Evolutionary conservation across 2,888 invertebrate genomes (phyloP), one percentile per base, ranked within the genome.

Genomic region (Nebria brevicollis): DNA sequence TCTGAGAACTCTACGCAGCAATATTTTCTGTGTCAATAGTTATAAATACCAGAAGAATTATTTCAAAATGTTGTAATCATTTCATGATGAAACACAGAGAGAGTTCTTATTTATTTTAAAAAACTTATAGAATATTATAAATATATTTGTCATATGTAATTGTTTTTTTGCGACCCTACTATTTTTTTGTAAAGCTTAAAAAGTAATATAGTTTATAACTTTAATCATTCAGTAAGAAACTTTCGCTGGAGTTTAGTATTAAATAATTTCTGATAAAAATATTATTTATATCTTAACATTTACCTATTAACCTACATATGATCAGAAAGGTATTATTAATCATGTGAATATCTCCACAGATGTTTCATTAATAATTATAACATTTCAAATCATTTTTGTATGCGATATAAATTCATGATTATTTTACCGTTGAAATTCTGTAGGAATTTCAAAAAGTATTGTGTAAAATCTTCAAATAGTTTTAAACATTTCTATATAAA

Each of bases 1-100:
- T 15, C 25, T 70, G 70, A 34, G 70, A 70, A 70, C 70, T 54
- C 4, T 34, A 70, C 70, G n/a, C 15, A 5, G 15, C 25, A 70
- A 26, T 26, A 11, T 70, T 34, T 13, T 70, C 70, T 70, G 25
- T 70, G 11, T 20, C 70, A 70, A 70, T 70, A 70, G 15, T 70
- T 70, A 34, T 70, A 20, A 70, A 54, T 54, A 54, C 54, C 54
- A 54, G 54, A 54, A 54, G 54, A 54, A 54, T 54, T 54, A 54
- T 54, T 54, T 54, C 54, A 54, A 54, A 54, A 54, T 54, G 54
- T 13, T 54, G 54, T 3, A 54, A 54, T 54, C 13, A 54, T 54
- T 54, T 54, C 54, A 13, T 54, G 54, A 13, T 54, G 54, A 54
- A 54, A 54, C 5, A 5, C 34, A 34, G 54, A 2, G 54, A 54